Conservation (phyloP, 1,140 invertebrate genomes). For the Bicyclus anynana region DNA sequence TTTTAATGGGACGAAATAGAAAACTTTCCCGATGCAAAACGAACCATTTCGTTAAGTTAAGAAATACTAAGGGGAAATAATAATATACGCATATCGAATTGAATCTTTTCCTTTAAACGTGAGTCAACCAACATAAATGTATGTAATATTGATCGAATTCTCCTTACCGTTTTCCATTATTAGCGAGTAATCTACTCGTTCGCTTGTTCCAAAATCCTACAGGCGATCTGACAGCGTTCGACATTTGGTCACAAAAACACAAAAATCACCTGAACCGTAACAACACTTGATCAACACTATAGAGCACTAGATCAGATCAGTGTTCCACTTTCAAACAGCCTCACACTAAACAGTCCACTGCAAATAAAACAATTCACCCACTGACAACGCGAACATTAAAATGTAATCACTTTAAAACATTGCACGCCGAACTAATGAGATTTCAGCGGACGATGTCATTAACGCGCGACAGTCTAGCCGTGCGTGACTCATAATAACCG, state of each 20-base stretch:
- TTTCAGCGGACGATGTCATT: conserved; percentile 68
- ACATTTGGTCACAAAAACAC: conserved; percentile 40
- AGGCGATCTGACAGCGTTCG: conserved; percentile 54
- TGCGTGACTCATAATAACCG: conserved; percentile 61
- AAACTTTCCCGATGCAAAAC: too few relatives aligned
- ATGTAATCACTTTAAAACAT: conserved; percentile 73
- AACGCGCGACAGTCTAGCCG: conserved; percentile 55
- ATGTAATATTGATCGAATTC: too few relatives aligned
- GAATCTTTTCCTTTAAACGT: too few relatives aligned
- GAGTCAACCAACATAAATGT: too few relatives aligned
- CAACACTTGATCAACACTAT: conserved; percentile 43
- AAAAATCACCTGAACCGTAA: conserved; percentile 35
- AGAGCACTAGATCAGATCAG: conserved; percentile 30
- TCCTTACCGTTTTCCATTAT: conserved; percentile 66
- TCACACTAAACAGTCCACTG: conserved; percentile 38
- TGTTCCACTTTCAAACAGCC: conserved; percentile 49
- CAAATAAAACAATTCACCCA: conserved; percentile 54
- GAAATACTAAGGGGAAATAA: too few relatives aligned
- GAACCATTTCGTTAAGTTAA: too few relatives aligned
- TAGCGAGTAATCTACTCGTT: conserved; percentile 50
- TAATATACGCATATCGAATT: too few relatives aligned
- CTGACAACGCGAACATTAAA: conserved; percentile 54
- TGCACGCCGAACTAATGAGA: conserved; percentile 69
- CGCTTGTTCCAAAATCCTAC: conserved; percentile 65
- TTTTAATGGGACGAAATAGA: too few relatives aligned